These are phyloP conservation scores for Beris morrisii DNA, from an alignment of 2,888 invertebrate species.

Conservation along the genomic window DNA sequence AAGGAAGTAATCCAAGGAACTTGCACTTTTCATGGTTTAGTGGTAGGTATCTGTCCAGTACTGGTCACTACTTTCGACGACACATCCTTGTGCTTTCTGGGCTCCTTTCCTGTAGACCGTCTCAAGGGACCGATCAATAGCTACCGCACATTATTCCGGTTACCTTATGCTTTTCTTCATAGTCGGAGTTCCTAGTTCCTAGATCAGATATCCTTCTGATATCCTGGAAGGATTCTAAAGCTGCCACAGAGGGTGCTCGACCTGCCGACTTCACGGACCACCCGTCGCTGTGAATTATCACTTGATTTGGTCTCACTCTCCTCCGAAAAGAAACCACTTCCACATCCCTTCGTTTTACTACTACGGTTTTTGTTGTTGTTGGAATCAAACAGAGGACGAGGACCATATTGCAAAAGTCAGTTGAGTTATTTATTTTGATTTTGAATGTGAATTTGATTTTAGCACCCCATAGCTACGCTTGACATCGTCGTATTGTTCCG, in stretches of 20 bases:
- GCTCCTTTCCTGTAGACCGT: background rate
- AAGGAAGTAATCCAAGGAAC: background rate
- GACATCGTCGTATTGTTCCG: background rate
- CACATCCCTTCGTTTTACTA: slow-evolving; percentile 9
- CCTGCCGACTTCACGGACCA: slow-evolving; percentile 30
- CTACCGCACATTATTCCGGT: slow-evolving; percentile 6
- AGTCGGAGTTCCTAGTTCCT: background rate
- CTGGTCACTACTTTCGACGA: too few relatives aligned
- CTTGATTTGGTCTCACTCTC: slow-evolving; percentile 34
- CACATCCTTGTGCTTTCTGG: too few relatives aligned
- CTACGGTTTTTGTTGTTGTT: slow-evolving; percentile 4
- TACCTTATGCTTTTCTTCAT: background rate
- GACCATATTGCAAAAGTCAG: slow-evolving; percentile 39
- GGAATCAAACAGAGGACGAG: slow-evolving; percentile 33
- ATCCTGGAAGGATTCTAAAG: background rate
- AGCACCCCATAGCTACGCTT: slow-evolving; percentile 5
- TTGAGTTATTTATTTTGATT: slow-evolving; percentile 39
- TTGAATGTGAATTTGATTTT: slow-evolving; percentile 36
- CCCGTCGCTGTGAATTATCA: slow-evolving; percentile 42
- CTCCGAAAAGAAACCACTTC: slow-evolving; percentile 15
- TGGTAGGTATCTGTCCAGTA: background rate
- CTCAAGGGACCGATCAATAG: slow-evolving; percentile 17
- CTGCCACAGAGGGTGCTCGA: slow-evolving; percentile 3
- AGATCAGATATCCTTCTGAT: too few relatives aligned
- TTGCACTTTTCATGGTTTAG: background rate